Percentiles rank a stretch among this genome's conserved stretches.
Evolutionary conservation across 2,797 vertebrate species (phyloP).

Genomic region (Acanthurus lineatus): DNA sequence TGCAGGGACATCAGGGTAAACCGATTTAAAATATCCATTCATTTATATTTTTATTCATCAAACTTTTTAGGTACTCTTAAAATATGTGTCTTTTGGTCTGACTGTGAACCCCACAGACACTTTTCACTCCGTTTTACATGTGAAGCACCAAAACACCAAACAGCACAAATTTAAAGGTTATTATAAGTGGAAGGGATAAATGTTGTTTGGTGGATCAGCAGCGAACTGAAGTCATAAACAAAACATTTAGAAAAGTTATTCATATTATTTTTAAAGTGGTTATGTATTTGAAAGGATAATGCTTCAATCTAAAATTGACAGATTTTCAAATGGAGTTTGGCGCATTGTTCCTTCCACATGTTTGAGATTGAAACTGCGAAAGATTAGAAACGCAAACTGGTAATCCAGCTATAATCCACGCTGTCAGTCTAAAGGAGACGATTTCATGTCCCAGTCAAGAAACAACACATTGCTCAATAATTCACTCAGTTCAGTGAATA

Average conservation of each 20-base stretch:
- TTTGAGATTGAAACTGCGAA: too few relatives aligned
- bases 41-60: background rate
- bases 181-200: too few relatives aligned
- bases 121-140: background rate
- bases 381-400: too few relatives aligned
- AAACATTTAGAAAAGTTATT: background rate
- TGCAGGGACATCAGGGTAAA: background rate
- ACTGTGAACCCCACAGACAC: too few relatives aligned
- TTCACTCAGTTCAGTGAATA: constrained; percentile 15
- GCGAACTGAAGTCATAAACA: background rate
- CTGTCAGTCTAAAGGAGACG: too few relatives aligned
- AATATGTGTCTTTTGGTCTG: background rate
- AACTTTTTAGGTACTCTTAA: background rate
- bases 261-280: too few relatives aligned
- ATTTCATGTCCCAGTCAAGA: rapidly evolving
- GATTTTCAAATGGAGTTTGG: background rate
- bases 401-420: background rate
- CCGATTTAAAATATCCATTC: background rate
- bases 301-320: background rate
- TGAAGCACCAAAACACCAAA: background rate
- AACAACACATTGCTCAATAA: background rate
- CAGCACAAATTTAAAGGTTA: too few relatives aligned
- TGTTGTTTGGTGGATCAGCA: background rate
- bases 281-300: too few relatives aligned
- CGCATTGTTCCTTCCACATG: background rate